Percentiles rank a stretch among this genome's conserved stretches.
These are phyloP conservation scores for Galleria mellonella DNA, from an alignment of 1,140 invertebrate species.

Conservation along the genomic window DNA sequence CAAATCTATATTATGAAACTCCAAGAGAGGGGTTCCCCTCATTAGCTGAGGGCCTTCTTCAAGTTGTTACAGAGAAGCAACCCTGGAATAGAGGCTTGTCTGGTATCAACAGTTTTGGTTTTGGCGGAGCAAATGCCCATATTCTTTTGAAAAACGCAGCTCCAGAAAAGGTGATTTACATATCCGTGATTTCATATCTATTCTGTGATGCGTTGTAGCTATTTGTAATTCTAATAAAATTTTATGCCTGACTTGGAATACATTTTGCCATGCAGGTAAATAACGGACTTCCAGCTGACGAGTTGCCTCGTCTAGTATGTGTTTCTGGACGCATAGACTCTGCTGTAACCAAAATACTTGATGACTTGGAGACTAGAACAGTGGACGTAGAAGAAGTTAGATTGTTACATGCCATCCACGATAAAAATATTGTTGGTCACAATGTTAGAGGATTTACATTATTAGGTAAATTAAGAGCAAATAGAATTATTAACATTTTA, in stretches of 20 bases:
- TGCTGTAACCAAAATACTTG: conserved; percentile 80
- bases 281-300: conserved; percentile 70
- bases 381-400: conserved; percentile 75
- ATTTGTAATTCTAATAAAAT: too few relatives aligned
- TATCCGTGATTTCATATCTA: too few relatives aligned
- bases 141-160: conserved; percentile 78
- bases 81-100: conserved; percentile 78
- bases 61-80: conserved; percentile 81
- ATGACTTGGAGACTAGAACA: conserved; percentile 76
- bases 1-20: conserved; percentile 85
- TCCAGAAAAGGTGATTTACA: conserved; percentile 58
- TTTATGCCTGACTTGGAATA: too few relatives aligned
- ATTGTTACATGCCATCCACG: conserved; percentile 74
- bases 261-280: conserved; percentile 41
- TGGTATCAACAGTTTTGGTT: conserved; percentile 90
- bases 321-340: conserved; percentile 77
- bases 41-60: conserved; percentile 80
- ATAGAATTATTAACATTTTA: neutral
- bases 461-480: conserved; percentile 51
- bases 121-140: conserved; percentile 90
- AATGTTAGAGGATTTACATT: conserved; percentile 76
- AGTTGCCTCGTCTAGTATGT: conserved; percentile 74
- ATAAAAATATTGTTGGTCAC: conserved; percentile 74
- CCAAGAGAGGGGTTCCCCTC: conserved; percentile 84
- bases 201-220: too few relatives aligned